These are phyloP conservation scores for Anoplophora glabripennis DNA, from an alignment of 1,140 invertebrate genomes.

Conservation along the genomic window DNA sequence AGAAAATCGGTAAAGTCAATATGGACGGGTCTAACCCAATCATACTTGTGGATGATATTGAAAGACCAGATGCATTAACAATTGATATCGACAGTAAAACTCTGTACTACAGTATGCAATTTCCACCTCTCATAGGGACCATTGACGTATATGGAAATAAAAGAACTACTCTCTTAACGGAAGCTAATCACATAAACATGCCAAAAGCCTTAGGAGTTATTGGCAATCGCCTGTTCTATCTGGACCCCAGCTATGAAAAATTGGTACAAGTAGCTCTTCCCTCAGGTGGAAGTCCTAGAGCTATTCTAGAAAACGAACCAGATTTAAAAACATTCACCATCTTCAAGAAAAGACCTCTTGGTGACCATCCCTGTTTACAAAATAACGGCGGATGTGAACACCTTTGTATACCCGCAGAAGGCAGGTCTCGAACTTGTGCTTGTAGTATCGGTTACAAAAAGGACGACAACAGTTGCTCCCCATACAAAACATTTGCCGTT, in stretches of 20 bases:
- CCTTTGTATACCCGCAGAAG: constrained; percentile 80
- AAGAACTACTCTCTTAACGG: constrained; percentile 64
- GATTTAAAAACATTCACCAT: constrained; percentile 86
- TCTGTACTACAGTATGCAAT: constrained; percentile 82
- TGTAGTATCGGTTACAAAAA: constrained; percentile 86
- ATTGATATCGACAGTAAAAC: constrained; percentile 81
- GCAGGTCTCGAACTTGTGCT: constrained; percentile 70
- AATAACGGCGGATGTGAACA: constrained; percentile 93
- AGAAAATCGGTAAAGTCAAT: constrained; percentile 88
- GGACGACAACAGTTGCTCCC: constrained; percentile 72
- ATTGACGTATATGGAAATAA: constrained; percentile 76
- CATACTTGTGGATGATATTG: constrained; percentile 64
- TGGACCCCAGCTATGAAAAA: constrained; percentile 88
- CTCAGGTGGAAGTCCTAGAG: constrained; percentile 71
- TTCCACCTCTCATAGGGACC: constrained; percentile 68
- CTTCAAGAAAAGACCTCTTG: constrained; percentile 77
- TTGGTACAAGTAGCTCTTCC: constrained; percentile 85
- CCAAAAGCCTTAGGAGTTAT: constrained; percentile 84
- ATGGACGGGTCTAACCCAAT: constrained; percentile 88
- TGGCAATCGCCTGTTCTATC: constrained; percentile 79
- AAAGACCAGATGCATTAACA: constrained; percentile 77
- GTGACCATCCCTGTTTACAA: constrained; percentile 79
- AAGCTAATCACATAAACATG: constrained; percentile 65
- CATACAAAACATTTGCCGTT: constrained; percentile 86
- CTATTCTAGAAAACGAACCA: constrained; percentile 80